Evolutionary conservation across 2,113 vertebrate genomes (phyloP).

Genomic region (Dermatemys mawii): DNA sequence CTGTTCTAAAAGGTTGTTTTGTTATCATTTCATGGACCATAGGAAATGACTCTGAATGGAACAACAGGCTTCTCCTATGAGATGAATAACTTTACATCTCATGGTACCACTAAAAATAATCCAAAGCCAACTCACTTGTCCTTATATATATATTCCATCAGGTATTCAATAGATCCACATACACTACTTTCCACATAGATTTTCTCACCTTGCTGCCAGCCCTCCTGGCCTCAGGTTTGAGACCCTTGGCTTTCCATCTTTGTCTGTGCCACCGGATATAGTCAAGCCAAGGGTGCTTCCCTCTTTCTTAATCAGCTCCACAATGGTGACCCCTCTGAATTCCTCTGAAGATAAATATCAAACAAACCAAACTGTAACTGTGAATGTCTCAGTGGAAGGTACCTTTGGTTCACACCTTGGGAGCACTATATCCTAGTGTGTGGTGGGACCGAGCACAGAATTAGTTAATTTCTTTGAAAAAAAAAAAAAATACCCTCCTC

Average conservation of each 20-base stretch:
- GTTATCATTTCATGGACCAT: background rate
- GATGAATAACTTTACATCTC: constrained; percentile 42
- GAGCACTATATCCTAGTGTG: background rate
- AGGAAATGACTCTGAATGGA: constrained; percentile 49
- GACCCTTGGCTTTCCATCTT: constrained; percentile 95
- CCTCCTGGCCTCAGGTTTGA: constrained; percentile 95
- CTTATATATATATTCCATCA: background rate
- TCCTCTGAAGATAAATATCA: constrained; percentile 85
- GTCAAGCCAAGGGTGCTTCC: constrained; percentile 95
- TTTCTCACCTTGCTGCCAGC: constrained; percentile 93
- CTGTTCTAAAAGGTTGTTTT: background rate
- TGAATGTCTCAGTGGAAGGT: background rate
- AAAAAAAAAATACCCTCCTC: background rate
- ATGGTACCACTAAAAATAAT: background rate
- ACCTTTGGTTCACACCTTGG: background rate
- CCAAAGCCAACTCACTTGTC: background rate
- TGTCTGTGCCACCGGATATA: constrained; percentile 97
- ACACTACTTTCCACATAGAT: background rate
- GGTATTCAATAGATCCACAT: background rate
- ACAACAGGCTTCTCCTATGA: background rate
- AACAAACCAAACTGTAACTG: background rate
- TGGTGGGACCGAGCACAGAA: background rate
- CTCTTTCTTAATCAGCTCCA: constrained; percentile 97
- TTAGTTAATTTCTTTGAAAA: background rate
- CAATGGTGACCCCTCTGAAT: constrained; percentile 90